phyloP scores from a whole-genome alignment of 2,888 invertebrate species.

The Drosophila subquinaria region DNA sequence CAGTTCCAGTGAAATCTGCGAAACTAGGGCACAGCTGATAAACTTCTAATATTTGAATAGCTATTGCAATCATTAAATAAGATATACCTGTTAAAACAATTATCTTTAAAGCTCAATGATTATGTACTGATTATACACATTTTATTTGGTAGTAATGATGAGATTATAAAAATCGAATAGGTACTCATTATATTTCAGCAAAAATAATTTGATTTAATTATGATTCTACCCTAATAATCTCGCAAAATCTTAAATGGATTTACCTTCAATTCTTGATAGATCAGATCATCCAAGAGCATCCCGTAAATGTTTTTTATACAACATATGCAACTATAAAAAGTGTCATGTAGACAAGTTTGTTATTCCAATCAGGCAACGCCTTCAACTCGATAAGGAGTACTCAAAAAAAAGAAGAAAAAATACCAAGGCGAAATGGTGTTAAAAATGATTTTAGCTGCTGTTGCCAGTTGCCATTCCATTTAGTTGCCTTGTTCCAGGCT shows the following conservation, averaged over 20 bases:
- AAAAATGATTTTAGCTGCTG: slow-evolving; percentile 39
- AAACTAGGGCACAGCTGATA: slow-evolving; percentile 5
- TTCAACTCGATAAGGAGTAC: slow-evolving; percentile 1
- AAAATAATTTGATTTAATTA: too few relatives aligned
- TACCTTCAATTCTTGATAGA: neutral
- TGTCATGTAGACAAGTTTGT: neutral
- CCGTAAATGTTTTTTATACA: neutral
- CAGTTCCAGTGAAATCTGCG: neutral
- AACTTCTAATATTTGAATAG: slow-evolving; percentile 20
- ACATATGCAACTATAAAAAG: neutral
- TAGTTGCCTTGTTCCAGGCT: slow-evolving; percentile 3
- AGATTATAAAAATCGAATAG: too few relatives aligned
- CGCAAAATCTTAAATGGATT: too few relatives aligned
- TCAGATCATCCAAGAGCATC: neutral
- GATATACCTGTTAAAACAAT: too few relatives aligned
- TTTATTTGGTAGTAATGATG: too few relatives aligned
- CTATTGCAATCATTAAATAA: slow-evolving; percentile 8
- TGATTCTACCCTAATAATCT: too few relatives aligned
- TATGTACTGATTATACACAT: too few relatives aligned
- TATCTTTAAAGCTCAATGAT: too few relatives aligned
- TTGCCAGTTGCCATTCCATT: slow-evolving; percentile 27
- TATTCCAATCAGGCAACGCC: slow-evolving; percentile 7
- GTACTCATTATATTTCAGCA: too few relatives aligned
- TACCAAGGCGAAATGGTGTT: slow-evolving; percentile 18
- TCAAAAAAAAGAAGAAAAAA: neutral